Evolutionary conservation across 2,113 vertebrate genomes (phyloP).

Genomic region (Petromus typicus): DNA sequence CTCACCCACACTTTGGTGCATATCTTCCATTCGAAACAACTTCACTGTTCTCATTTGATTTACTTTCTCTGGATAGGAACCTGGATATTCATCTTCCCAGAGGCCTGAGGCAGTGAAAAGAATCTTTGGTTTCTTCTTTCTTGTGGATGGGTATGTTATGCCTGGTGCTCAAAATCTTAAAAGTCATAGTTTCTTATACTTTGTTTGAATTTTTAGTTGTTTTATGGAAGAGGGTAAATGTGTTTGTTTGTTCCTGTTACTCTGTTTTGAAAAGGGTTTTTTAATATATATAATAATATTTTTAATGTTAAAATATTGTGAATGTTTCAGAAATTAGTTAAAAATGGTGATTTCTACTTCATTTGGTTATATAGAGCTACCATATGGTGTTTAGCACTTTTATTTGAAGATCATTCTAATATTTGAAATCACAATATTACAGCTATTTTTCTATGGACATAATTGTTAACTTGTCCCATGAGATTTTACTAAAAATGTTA

Average conservation of each 20-base stretch:
- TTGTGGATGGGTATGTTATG: not conserved
- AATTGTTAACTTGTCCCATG: not conserved
- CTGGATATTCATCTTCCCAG: not conserved
- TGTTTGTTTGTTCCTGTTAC: not conserved
- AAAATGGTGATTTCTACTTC: not conserved
- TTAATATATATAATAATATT: not conserved
- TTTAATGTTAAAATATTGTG: not conserved
- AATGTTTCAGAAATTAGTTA: not conserved
- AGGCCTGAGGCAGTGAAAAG: not conserved
- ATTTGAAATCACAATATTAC: not conserved
- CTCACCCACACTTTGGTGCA: not conserved
- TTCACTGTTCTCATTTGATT: not conserved
- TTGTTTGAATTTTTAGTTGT: not conserved
- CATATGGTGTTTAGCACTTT: not conserved
- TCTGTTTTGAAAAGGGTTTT: not conserved
- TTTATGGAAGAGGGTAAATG: not conserved
- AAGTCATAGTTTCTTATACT: not conserved
- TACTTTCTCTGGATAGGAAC: not conserved
- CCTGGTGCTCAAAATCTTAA: not conserved
- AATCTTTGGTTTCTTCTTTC: not conserved
- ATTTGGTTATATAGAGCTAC: not conserved
- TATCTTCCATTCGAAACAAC: not conserved
- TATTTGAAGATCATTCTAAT: not conserved
- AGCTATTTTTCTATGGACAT: not conserved
- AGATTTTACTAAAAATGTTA: not conserved